These are phyloP conservation scores for Pectinophora gossypiella DNA, from an alignment of 1,140 invertebrate genomes.

Conservation along the genomic window DNA sequence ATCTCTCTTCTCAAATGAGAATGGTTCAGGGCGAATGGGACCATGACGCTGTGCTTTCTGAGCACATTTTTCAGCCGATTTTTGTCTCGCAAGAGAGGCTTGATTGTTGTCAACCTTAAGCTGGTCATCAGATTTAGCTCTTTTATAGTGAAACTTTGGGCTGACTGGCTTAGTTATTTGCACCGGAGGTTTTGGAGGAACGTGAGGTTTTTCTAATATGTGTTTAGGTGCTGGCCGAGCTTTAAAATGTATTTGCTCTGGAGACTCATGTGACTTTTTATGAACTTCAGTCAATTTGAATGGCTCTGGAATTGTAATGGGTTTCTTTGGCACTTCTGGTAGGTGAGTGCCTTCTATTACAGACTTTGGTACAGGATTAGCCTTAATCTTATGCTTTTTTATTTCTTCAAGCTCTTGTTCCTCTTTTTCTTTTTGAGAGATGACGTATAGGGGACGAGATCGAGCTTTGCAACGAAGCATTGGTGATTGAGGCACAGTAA, in stretches of 20 bases:
- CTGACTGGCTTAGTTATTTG: constrained; percentile 40
- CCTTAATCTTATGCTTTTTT: constrained; percentile 60
- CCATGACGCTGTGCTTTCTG: constrained; percentile 27
- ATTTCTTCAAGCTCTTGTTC: constrained; percentile 61
- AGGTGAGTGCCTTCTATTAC: constrained; percentile 49
- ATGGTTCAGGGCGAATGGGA: constrained; percentile 51
- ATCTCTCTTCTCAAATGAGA: constrained; percentile 63
- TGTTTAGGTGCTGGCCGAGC: constrained; percentile 61
- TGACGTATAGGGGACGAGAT: constrained; percentile 41
- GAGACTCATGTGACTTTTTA: constrained; percentile 35
- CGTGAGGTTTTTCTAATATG: constrained; percentile 55
- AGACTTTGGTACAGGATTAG: constrained; percentile 58
- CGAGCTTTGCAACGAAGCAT: constrained; percentile 53
- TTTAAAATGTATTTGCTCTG: constrained; percentile 43
- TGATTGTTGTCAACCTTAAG: constrained; percentile 15
- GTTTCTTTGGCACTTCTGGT: constrained; percentile 52
- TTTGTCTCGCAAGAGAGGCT: constrained; percentile 14
- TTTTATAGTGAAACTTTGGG: constrained; percentile 51
- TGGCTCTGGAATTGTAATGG: constrained; percentile 52
- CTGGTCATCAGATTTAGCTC: constrained; percentile 29
- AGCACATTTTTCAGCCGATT: constrained; percentile 33
- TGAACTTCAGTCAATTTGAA: constrained; percentile 60
- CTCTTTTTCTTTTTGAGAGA: constrained; percentile 60
- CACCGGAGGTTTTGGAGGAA: constrained; percentile 34
- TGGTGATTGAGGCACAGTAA: constrained; percentile 57